Conservation (phyloP, 2,888 invertebrate species). For the Parnassius glacialis region DNA sequence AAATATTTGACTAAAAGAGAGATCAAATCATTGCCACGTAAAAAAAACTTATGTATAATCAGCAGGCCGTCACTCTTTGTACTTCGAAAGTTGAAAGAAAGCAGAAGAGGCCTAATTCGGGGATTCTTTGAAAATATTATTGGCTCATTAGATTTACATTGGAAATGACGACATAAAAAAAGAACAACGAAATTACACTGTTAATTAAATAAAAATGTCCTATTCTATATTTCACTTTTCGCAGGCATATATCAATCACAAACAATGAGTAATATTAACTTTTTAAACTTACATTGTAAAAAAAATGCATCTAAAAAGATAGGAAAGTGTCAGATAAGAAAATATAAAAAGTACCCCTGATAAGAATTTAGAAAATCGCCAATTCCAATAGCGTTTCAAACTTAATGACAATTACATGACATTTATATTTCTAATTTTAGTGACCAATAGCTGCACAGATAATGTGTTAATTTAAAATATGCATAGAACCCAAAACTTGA, state of each 20-base stretch:
- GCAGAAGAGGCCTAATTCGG: constrained; percentile 23
- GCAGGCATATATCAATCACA: too few species aligned
- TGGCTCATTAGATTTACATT: constrained; percentile 5
- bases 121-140: constrained; percentile 1
- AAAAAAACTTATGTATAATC: constrained; percentile 54
- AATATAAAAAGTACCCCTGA: not conserved
- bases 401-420: not conserved
- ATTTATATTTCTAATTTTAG: too few species aligned
- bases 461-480: too few species aligned
- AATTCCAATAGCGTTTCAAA: constrained; percentile 4
- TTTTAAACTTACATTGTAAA: too few species aligned
- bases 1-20: constrained; percentile 87
- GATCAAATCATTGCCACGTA: constrained; percentile 86
- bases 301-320: too few species aligned
- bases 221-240: too few species aligned
- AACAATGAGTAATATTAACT: too few species aligned
- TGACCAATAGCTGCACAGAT: too few species aligned
- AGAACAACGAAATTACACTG: too few species aligned
- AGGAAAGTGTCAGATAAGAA: not conserved
- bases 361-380: constrained; percentile 8
- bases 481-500: too few species aligned
- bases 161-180: constrained; percentile 13
- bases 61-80: constrained; percentile 62
- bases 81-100: constrained; percentile 60
- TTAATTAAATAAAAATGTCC: too few species aligned